A percentile compares a stretch with the other conserved stretches of the same genome.
Conservation (phyloP, 2,888 invertebrate species). For the Trypoxylon attenuatum region DNA sequence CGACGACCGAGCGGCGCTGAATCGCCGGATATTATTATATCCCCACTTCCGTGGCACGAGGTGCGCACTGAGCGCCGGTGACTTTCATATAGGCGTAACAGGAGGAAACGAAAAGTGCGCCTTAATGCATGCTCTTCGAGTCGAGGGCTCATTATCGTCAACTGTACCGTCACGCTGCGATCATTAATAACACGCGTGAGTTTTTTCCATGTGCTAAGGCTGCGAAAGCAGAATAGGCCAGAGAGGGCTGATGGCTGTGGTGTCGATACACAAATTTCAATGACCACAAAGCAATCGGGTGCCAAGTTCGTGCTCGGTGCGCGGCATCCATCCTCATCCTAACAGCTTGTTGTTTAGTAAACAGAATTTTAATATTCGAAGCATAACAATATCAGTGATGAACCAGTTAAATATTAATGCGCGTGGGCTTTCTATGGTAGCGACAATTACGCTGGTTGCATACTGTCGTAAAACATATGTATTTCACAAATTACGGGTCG, state of each 20-base stretch:
- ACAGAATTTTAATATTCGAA: no score
- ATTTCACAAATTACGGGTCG: no score
- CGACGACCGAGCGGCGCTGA: no score
- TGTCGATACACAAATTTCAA: background rate
- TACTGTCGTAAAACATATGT: no score
- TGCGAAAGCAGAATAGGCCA: background rate
- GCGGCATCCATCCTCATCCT: no score
- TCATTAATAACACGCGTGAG: background rate
- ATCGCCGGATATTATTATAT: constrained; percentile 38
- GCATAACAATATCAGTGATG: no score
- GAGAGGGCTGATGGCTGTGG: no score
- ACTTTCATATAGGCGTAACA: background rate
- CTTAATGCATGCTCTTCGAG: background rate
- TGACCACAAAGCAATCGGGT: background rate
- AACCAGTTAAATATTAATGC: no score
- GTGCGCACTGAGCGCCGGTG: background rate
- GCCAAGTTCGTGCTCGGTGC: no score
- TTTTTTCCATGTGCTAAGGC: background rate
- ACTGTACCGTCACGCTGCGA: background rate
- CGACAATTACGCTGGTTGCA: no score
- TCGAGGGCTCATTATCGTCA: constrained; percentile 2
- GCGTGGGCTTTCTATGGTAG: no score
- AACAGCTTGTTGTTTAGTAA: no score
- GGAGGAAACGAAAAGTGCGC: background rate
- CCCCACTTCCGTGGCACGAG: background rate